phyloP scores from a whole-genome alignment of 2,797 vertebrate genomes.

The Syndactyla subalaris region DNA sequence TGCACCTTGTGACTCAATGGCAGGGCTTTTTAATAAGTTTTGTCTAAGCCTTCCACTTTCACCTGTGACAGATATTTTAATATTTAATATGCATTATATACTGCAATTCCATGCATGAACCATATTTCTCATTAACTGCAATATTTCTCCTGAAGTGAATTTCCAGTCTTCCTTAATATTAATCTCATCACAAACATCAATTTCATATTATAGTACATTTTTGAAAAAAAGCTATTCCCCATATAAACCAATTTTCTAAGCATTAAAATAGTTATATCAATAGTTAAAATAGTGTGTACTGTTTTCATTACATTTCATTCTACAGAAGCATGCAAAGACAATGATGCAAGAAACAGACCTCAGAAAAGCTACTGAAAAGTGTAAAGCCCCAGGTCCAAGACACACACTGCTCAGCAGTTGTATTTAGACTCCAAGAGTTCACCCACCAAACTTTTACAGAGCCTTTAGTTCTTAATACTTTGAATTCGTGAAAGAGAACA shows the following conservation, averaged over 20 bases:
- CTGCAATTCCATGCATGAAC: neutral
- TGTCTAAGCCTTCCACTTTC: too few relatives aligned
- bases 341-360: neutral
- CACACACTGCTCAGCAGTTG: too few relatives aligned
- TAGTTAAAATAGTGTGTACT: rapidly evolving
- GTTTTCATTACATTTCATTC: neutral
- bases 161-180: neutral
- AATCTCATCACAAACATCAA: neutral
- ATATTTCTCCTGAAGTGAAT: neutral
- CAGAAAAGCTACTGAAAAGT: neutral
- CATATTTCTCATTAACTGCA: neutral
- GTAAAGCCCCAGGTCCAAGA: too few relatives aligned
- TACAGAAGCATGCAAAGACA: neutral
- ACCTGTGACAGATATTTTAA: neutral
- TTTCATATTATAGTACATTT: neutral
- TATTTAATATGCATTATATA: neutral
- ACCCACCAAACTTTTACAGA: too few relatives aligned
- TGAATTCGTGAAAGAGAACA: too few relatives aligned
- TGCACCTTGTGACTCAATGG: too few relatives aligned
- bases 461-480: too few relatives aligned
- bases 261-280: neutral
- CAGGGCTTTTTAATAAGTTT: too few relatives aligned
- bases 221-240: neutral
- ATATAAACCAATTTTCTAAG: neutral
- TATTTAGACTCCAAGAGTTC: too few relatives aligned